Evolutionary conservation across 1,140 invertebrate genomes (phyloP).

Genomic region (Pinna nobilis): DNA sequence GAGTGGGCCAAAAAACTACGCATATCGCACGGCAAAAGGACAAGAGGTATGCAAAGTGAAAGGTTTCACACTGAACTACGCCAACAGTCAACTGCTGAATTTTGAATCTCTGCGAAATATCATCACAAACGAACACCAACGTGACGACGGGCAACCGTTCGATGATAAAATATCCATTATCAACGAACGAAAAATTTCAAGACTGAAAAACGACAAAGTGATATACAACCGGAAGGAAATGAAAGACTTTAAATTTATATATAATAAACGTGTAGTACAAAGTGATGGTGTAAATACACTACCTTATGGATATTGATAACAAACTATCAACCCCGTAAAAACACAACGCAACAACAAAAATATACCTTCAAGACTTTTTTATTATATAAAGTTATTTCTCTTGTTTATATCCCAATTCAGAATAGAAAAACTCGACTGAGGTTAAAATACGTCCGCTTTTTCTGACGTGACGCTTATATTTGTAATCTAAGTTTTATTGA

Average conservation of each 20-base stretch:
- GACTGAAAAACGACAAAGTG: slow-evolving; percentile 1
- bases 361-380: too few species aligned
- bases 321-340: neutral
- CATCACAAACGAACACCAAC: neutral
- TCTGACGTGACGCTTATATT: neutral
- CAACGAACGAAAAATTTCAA: slow-evolving; percentile 2
- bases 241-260: slow-evolving; percentile 26
- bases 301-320: slow-evolving; percentile 29
- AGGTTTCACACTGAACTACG: slow-evolving; percentile 41
- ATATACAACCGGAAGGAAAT: slow-evolving; percentile 9
- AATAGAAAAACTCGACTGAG: neutral
- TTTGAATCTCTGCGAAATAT: slow-evolving; percentile 22
- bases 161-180: neutral
- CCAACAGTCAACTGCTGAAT: slow-evolving; percentile 25
- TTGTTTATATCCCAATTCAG: neutral
- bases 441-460: neutral
- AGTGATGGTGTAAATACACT: neutral
- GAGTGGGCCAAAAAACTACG: slow-evolving; percentile 42
- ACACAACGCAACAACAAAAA: neutral
- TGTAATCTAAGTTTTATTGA: neutral
- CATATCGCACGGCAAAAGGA: slow-evolving; percentile 24
- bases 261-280: slow-evolving; percentile 16
- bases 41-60: slow-evolving; percentile 40
- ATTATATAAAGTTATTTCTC: slow-evolving; percentile 1
- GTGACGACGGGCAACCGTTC: slow-evolving; percentile 10